Base-by-base conservation (phyloP, 2,888 invertebrate species). In the Chironomus tentans region DNA sequence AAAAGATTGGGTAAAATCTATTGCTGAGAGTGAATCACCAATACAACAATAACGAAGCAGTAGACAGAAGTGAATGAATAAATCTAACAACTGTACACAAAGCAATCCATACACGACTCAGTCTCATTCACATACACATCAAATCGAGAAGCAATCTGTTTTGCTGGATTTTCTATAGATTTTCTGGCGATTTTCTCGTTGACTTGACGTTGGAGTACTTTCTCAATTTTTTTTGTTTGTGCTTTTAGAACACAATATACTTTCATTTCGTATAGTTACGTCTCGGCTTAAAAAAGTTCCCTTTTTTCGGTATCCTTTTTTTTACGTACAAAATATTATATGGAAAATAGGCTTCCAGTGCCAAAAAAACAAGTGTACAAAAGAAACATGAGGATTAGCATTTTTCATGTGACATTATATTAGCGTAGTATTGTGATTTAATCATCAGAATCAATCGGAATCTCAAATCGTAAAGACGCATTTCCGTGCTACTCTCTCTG, bases 371-470 rank as follows among this genome's bases (percentile, higher is more conserved):
- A 46, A 47, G 15, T 46, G 68, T n/a, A 22, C 3, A 5, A 50
- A 6, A 18, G 28, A 62, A 72, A 72, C 72, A 72, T 72, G 72
- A 56, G 72, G 62, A 72, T 72, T 72, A 72, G 18, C n/a, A 28
- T 72, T 18, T 48, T 62, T 72, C 21, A 56, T 72, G 72, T 72
- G 72, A 72, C 72, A 72, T 72, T 72, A 72, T 72, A 72, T 72
- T 72, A 72, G 72, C 72, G 72, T 28, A 56, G n/a, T 56, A 56
- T 65, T 68, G 65, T 68, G 74, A 74, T 74, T 74, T 62, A 68
- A 74, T 68, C 47, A 74, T 74, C 74, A 74, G 74, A 74, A 74
- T 74, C 74, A 74, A 65, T 74, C 48, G 48, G 68, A 74, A 74
- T 74, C 74, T 74, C 68, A 68, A 68, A 46, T 48, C 68, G 74